A percentile compares a stretch with the other conserved stretches of the same genome.
Conservation (phyloP, 2,797 vertebrate species). For the Oreochromis mossambicus region DNA sequence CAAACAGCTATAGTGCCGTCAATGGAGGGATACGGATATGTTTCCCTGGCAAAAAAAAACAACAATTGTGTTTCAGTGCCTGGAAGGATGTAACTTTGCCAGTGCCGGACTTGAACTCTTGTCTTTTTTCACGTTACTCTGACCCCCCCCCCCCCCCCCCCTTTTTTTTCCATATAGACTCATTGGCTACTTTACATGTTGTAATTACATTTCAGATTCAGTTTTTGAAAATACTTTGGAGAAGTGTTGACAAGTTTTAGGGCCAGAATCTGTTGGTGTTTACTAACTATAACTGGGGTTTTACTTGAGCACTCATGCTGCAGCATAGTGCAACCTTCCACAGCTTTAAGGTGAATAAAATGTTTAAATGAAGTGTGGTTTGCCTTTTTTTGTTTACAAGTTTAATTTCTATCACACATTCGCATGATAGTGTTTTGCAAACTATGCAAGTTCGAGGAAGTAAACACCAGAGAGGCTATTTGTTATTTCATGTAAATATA, state of each 20-base stretch:
- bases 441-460: too few species aligned
- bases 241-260: not conserved
- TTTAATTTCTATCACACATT: not conserved
- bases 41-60: not conserved
- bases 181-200: not conserved
- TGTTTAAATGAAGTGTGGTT: not conserved
- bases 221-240: too few species aligned
- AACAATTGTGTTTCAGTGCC: not conserved
- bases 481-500: too few species aligned
- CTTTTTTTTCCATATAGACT: not conserved
- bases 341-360: not conserved
- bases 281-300: not conserved
- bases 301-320: not conserved
- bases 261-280: fast-evolving
- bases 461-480: too few species aligned
- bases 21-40: not conserved
- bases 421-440: too few species aligned
- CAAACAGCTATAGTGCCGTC: not conserved
- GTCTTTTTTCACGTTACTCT: too few species aligned
- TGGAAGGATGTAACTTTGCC: not conserved
- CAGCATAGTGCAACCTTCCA: not conserved
- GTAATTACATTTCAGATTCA: not conserved
- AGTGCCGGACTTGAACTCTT: not conserved
- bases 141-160: not conserved
- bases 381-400: not conserved